Evolutionary conservation across 2,888 invertebrate species (phyloP), one percentile per base, ranked within the genome.

Genomic region (Cheiracanthium punctorium): DNA sequence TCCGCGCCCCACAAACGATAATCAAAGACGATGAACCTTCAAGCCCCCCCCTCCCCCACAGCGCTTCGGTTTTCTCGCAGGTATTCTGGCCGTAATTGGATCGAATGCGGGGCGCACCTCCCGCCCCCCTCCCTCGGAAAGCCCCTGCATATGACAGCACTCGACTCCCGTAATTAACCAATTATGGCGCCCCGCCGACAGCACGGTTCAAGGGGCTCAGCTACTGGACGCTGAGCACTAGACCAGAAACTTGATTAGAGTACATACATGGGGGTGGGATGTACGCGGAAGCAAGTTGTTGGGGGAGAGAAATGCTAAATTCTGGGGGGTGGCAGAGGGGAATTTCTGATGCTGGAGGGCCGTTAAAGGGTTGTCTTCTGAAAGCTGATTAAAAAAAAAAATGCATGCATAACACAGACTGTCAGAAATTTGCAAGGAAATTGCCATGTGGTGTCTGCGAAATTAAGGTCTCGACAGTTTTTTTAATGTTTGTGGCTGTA

Each of bases 151-250:
- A 81, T 87, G 87, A 87, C 87, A 87, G 87, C 87, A 76, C 81
- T 87, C 87, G 77, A 80, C 87, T 72, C 87, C 81, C 81, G 87
- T 81, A 81, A 87, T 87, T 87, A 87, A 87, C 87, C 87, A 87
- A 87, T 87, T 87, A 87, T 87, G 67, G 73, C 81, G 77, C 87
- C 80, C 80, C 76, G 77, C 76, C 37, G 41, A n/a, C 37, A 67
- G 41, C 65, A 80, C 70, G 85, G 84, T 79, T 84, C 84, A 86
- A 29, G 75, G 72, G 71, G 64, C 87, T 33, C 67, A 70, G 41
- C 80, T 58, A 77, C 65, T 76, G 80, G 76, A 64, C 71, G 76
- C 58, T 52, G 71, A 37, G 70, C 77, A 87, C 37, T 71, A 69
- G 75, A 67, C 67, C 76, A 80, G 80, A 81, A 87, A 87, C 77